phyloP scores from a whole-genome alignment of 2,113 vertebrate species.

The Urocynchramus pylzowi region DNA sequence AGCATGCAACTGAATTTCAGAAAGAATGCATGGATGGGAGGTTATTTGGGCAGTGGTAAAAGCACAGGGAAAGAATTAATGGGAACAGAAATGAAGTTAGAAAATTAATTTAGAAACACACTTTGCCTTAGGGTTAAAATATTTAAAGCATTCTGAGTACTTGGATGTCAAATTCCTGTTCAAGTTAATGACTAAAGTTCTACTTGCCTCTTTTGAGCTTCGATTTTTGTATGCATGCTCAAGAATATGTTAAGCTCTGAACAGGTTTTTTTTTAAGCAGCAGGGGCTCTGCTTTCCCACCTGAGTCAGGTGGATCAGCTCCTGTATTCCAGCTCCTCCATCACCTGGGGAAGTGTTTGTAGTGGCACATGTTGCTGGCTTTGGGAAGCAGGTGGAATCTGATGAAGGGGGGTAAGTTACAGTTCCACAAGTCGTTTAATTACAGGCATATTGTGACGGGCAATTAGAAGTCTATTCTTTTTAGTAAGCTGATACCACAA shows the following conservation, averaged over 20 bases:
- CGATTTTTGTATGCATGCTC: neutral
- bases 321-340: neutral
- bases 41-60: neutral
- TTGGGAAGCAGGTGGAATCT: neutral
- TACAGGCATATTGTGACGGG: neutral
- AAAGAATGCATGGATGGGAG: neutral
- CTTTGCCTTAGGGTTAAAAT: neutral
- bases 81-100: neutral
- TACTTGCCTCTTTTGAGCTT: neutral
- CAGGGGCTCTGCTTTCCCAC: neutral
- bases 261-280: neutral
- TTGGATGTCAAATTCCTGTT: neutral
- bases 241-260: neutral
- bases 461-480: neutral
- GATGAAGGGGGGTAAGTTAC: neutral
- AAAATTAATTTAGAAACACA: neutral
- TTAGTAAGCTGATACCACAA: neutral
- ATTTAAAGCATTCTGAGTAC: neutral
- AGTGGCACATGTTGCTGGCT: accelerated
- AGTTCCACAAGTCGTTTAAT: neutral
- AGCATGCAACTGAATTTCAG: neutral
- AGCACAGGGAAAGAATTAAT: neutral
- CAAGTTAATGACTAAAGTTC: neutral
- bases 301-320: neutral
- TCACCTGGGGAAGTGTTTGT: neutral